phyloP scores from a whole-genome alignment of 2,113 vertebrate genomes.

The crab-eating macaque (Macaca fascicularis) region DNA sequence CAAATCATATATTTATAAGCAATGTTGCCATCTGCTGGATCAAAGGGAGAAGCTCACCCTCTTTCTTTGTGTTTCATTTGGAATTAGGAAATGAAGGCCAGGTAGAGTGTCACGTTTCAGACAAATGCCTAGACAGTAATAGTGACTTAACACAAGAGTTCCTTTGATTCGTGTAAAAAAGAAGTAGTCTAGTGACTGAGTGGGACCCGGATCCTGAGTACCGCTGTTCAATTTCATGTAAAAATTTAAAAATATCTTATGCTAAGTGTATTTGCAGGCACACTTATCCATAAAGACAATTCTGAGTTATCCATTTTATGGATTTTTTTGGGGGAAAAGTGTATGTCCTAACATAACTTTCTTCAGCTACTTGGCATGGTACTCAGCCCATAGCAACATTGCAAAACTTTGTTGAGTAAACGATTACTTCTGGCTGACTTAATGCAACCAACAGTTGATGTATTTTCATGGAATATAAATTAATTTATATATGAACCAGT shows the following conservation, averaged over 20 bases:
- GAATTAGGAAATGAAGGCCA: background rate
- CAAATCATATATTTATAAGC: constrained; percentile 28
- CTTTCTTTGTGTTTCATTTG: background rate
- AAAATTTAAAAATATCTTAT: background rate
- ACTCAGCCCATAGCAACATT: background rate
- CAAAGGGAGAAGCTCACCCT: constrained; percentile 30
- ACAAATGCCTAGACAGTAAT: background rate
- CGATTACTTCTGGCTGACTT: background rate
- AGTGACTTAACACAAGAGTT: background rate
- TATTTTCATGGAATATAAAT: constrained; percentile 21
- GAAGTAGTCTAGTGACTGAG: background rate
- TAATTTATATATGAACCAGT: background rate
- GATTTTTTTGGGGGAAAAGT: background rate
- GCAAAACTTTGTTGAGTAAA: constrained; percentile 14
- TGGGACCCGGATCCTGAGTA: background rate
- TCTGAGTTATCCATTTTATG: constrained; percentile 7
- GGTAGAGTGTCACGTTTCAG: background rate
- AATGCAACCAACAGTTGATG: background rate
- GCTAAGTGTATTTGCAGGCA: background rate
- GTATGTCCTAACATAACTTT: background rate
- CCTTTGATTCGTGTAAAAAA: background rate
- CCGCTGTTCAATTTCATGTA: background rate
- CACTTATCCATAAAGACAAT: background rate
- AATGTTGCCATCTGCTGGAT: constrained; percentile 84
- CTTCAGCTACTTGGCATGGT: background rate